phyloP scores from a whole-genome alignment of 2,113 vertebrate species.

The Tenebrosternarchus preto region DNA sequence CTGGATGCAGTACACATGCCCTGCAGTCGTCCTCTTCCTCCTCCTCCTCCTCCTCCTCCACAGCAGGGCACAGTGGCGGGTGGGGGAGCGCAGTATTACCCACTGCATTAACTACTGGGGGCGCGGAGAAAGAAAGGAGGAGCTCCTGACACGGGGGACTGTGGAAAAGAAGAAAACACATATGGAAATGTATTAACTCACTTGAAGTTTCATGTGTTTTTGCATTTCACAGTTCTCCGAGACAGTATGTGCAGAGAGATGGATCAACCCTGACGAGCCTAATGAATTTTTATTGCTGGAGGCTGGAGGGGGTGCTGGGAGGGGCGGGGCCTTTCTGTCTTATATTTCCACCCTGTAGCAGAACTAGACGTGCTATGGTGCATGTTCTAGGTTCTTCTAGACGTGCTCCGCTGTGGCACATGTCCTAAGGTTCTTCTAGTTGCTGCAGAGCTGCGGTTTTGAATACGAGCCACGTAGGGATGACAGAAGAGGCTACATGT shows the following conservation, averaged over 20 bases:
- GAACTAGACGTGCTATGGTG: background rate
- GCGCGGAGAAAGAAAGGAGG: no score
- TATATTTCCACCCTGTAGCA: background rate
- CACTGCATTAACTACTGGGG: slow-evolving; percentile 6
- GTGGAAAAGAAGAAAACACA: slow-evolving; percentile 38
- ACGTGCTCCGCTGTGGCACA: background rate
- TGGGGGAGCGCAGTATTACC: background rate
- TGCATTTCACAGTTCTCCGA: slow-evolving; percentile 56
- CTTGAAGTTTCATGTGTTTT: slow-evolving; percentile 68
- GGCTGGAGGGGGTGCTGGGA: background rate
- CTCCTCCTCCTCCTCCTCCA: no score
- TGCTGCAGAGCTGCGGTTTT: no score
- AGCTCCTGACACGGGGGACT: background rate
- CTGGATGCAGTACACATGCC: no score
- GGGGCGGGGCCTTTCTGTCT: background rate
- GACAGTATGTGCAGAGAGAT: slow-evolving; percentile 49
- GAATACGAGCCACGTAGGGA: background rate
- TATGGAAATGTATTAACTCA: slow-evolving; percentile 58
- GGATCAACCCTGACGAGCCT: slow-evolving; percentile 47
- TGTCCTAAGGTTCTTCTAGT: background rate
- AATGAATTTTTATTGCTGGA: slow-evolving; percentile 60
- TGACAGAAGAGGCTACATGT: background rate
- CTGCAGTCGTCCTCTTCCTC: no score
- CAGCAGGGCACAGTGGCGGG: no score
- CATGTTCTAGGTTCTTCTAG: no score